Evolutionary conservation across 2,888 invertebrate species (phyloP), one percentile per base, ranked within the genome.

Genomic region (Spatulosminthurus flaviceps): DNA sequence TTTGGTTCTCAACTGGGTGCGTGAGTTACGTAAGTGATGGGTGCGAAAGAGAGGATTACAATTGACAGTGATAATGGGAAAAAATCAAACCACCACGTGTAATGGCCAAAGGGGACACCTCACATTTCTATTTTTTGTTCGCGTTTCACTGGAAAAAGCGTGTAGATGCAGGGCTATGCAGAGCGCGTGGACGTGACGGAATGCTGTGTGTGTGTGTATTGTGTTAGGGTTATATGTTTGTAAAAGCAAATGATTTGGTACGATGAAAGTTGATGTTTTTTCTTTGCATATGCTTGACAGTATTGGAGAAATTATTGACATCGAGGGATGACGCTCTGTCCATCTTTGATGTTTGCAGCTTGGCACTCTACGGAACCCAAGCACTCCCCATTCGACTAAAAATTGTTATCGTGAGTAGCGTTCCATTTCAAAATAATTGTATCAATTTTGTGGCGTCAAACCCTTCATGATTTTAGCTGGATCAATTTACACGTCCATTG

Each of bases 301-400:
- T 85, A 78, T 78, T 85, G 77, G 85, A 85, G 80, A 85, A 85
- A 67, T 80, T 85, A 64, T 71, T 85, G 75, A 84, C 83, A 61
- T 82, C 83, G 29, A 80, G 84, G 76, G 85, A 85, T 79, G 85
- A 85, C 73, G 82, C 84, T 24, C 79, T 85, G 74, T 84, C 84
- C 66, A 82, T 85, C 74, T 85, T 85, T 80, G 85, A 85, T 81
- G 85, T 85, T 26, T 84, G 85, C 79, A 83, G 83, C 74, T 78
- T 85, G 78, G 85, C 85, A 64, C 81, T 85, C 51, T 85, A 85
- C 77, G 85, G 85, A 61, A 84, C 85, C 24, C 85, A 85, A 81
- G 85, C 85, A 24, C 81, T 85, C 7, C 85, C 85, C 24, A 85
- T 84, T 51, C 80, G 83, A 29, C 83, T 85, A 69, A 85, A 85